These are phyloP conservation scores for Crocidura indochinensis DNA, from an alignment of 2,797 vertebrate species.

Conservation along the genomic window DNA sequence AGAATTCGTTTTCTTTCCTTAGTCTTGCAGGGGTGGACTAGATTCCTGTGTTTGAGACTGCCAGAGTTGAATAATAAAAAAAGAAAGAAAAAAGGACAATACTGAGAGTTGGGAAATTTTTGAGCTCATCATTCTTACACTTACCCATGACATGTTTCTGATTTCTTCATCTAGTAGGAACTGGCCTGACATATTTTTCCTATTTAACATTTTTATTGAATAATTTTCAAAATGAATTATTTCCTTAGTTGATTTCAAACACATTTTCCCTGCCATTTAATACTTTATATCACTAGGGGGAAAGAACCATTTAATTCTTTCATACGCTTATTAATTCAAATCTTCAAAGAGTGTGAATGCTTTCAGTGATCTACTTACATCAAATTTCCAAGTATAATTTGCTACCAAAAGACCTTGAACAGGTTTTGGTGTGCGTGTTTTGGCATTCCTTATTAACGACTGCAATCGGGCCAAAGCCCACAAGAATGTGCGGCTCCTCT, in stretches of 20 bases:
- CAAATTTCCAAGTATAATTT: slow-evolving; percentile 86
- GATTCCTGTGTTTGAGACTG: slow-evolving; percentile 14
- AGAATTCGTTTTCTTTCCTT: slow-evolving; percentile 67
- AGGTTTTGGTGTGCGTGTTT: slow-evolving; percentile 73
- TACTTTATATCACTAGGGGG: slow-evolving; percentile 74
- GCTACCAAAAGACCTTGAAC: slow-evolving; percentile 80
- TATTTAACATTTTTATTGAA: slow-evolving; percentile 81
- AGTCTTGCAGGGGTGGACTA: slow-evolving; percentile 54
- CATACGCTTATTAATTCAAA: slow-evolving; percentile 77
- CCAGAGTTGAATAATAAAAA: slow-evolving; percentile 37
- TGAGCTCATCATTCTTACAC: slow-evolving; percentile 31
- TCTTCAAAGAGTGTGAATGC: slow-evolving; percentile 83
- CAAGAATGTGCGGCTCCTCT: slow-evolving; percentile 75
- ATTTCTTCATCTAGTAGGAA: slow-evolving; percentile 65
- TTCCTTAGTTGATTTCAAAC: slow-evolving; percentile 80
- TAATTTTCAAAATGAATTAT: slow-evolving; percentile 83
- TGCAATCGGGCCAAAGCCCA: slow-evolving; percentile 83
- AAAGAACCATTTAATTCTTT: slow-evolving; percentile 79
- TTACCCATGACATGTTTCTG: slow-evolving; percentile 36
- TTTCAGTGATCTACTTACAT: slow-evolving; percentile 79
- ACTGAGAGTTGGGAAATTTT: slow-evolving; percentile 40
- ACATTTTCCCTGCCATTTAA: slow-evolving; percentile 73
- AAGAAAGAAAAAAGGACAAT: slow-evolving; percentile 19
- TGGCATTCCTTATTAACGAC: slow-evolving; percentile 82
- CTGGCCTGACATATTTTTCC: slow-evolving; percentile 70